Evolutionary conservation across 2,797 vertebrate species (phyloP).

Genomic region (Ctenosaura bakeri): DNA sequence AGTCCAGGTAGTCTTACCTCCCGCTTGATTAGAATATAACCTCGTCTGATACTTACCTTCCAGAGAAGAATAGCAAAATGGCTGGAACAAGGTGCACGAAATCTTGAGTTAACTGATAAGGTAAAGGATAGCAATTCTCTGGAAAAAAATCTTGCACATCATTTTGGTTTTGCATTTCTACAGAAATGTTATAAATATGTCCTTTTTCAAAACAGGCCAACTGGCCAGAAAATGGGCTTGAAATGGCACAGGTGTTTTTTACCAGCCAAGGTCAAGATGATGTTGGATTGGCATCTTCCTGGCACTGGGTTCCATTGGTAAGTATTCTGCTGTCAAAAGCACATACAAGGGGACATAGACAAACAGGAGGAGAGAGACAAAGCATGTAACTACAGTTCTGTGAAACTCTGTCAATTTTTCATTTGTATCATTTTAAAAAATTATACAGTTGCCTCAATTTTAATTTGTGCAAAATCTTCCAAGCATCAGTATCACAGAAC

Average conservation of each 20-base stretch:
- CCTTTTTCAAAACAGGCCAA: conserved; percentile 80
- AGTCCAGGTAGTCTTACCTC: neutral
- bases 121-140: conserved; percentile 75
- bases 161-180: neutral
- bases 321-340: conserved; percentile 48
- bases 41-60: conserved; percentile 29
- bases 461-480: neutral
- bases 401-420: no score
- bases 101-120: conserved; percentile 96
- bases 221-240: conserved; percentile 96
- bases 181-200: neutral
- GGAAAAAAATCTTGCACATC: conserved; percentile 6
- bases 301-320: conserved; percentile 88
- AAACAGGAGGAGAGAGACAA: no score
- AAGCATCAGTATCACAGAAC: neutral
- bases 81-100: conserved; percentile 91
- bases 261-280: conserved; percentile 74
- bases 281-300: conserved; percentile 82
- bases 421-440: no score
- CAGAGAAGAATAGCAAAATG: conserved; percentile 92
- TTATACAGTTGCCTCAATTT: no score
- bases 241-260: conserved; percentile 89
- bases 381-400: no score
- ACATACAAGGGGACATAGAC: neutral
- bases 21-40: neutral